phyloP scores from a whole-genome alignment of 2,797 vertebrate species.

The Serranus cabrilla region DNA sequence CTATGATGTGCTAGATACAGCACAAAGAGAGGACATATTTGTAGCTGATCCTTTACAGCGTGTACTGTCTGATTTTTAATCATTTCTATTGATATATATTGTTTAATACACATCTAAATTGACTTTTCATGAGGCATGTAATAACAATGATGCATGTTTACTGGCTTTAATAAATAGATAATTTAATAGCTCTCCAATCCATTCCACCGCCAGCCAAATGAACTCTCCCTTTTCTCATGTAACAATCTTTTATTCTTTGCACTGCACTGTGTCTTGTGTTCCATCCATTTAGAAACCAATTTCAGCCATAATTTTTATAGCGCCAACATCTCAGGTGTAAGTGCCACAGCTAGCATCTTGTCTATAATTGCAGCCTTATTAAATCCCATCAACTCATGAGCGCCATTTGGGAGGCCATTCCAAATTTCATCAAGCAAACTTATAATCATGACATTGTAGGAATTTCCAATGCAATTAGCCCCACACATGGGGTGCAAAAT shows the following conservation, averaged over 20 bases:
- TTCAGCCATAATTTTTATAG: conserved; percentile 47
- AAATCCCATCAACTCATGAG: conserved; percentile 59
- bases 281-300: conserved; percentile 55
- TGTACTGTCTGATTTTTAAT: background rate
- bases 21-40: conserved; percentile 37
- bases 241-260: background rate
- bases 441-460: conserved; percentile 44
- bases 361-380: conserved; percentile 70
- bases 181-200: conserved; percentile 27
- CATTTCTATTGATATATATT: conserved; percentile 4
- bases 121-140: conserved; percentile 18
- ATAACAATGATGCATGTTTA: conserved; percentile 23
- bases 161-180: conserved; percentile 19
- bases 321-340: conserved; percentile 49
- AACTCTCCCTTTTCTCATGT: conserved; percentile 3
- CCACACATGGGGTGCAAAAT: conserved; percentile 44
- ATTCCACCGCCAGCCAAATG: background rate
- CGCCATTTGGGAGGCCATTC: conserved; percentile 55
- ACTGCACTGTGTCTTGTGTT: background rate
- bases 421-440: conserved; percentile 58
- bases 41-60: conserved; percentile 29
- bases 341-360: conserved; percentile 54
- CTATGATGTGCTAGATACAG: conserved; percentile 69
- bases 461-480: conserved; percentile 59
- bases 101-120: conserved; percentile 10